Evolutionary conservation across 2,113 vertebrate genomes (phyloP).

Genomic region (Anthoscopus minutus): DNA sequence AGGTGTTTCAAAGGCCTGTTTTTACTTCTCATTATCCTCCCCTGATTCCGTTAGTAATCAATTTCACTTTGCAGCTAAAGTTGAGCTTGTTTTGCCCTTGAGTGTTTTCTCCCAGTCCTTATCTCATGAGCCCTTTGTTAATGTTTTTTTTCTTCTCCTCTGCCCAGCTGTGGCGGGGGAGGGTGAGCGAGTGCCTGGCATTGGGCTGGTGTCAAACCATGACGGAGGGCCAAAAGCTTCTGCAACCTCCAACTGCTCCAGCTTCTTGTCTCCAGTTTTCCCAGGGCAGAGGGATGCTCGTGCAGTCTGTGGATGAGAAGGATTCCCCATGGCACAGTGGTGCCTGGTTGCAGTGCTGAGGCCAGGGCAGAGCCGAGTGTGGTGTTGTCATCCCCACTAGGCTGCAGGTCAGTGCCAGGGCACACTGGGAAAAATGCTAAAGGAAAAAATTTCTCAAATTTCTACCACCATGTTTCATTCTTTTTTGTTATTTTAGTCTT

Average conservation of each 20-base stretch:
- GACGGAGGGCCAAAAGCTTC: neutral
- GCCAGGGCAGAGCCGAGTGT: neutral
- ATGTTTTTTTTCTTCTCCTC: neutral
- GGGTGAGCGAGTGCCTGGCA: accelerated
- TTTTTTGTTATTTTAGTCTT: neutral
- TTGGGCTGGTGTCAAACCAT: neutral
- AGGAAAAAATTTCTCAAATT: neutral
- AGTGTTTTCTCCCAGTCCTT: neutral
- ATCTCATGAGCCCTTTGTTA: neutral
- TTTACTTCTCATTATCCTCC: neutral
- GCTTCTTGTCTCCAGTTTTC: neutral
- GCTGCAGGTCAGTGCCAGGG: neutral
- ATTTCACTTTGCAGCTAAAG: neutral
- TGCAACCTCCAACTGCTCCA: accelerated
- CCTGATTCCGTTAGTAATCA: neutral
- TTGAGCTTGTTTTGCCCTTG: neutral
- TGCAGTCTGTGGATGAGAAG: neutral
- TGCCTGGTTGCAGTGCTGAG: neutral
- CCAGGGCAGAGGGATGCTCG: neutral
- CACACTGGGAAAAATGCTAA: accelerated
- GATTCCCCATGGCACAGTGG: neutral
- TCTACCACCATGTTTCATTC: neutral
- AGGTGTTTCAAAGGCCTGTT: neutral
- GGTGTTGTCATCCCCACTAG: neutral
- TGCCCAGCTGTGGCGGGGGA: neutral